Evolutionary conservation across 53 echinoderm and acorn worm species (phyloP).

Genomic region (Zoroaster sp.): DNA sequence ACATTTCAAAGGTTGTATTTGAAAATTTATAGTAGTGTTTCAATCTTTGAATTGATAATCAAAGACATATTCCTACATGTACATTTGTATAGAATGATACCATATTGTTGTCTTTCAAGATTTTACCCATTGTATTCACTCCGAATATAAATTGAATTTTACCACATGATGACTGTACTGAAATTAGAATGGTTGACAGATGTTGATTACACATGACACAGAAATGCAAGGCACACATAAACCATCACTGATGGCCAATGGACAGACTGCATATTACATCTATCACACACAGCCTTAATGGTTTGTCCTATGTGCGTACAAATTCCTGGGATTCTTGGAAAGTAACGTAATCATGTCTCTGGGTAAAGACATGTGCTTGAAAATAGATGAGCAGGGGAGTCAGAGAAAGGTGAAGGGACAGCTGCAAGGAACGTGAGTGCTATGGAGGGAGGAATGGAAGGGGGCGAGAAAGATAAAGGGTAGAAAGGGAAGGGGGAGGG

Average conservation of each 20-base stretch:
- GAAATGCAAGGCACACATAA: not conserved
- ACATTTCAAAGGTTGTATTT: no score
- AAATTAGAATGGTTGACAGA: not conserved
- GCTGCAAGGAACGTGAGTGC: not conserved
- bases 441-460: not conserved
- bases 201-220: not conserved
- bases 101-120: no score
- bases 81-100: no score
- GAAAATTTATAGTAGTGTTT: no score
- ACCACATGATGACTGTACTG: not conserved
- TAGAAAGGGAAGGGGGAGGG: not conserved
- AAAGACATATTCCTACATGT: no score
- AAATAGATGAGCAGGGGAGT: not conserved
- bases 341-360: constrained; percentile 16
- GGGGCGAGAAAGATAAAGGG: not conserved
- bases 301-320: not conserved
- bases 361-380: not conserved
- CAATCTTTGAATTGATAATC: no score
- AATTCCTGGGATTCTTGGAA: constrained; percentile 38
- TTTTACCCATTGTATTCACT: no score
- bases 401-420: not conserved
- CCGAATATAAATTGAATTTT: no score
- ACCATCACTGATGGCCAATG: not conserved
- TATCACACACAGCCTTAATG: not conserved
- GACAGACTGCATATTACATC: not conserved